Conservation (phyloP, 2,797 vertebrate species). For the Morus bassanus region DNA sequence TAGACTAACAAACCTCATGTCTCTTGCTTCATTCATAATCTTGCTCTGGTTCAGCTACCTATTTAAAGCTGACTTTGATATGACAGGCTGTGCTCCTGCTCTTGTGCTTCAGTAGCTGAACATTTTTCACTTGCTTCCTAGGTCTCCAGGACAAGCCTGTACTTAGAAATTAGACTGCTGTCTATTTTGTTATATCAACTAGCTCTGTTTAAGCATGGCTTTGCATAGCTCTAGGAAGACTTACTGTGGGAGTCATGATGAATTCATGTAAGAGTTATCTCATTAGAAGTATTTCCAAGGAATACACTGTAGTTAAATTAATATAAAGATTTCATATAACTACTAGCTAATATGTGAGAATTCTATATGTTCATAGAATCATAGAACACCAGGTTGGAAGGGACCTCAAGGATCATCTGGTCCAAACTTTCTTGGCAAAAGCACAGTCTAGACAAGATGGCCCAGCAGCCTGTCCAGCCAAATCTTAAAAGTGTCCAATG, state of each 20-base stretch:
- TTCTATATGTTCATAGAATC: background rate
- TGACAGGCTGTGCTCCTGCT: background rate
- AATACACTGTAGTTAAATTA: background rate
- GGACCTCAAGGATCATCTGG: background rate
- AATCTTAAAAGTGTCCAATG: background rate
- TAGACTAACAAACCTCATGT: background rate
- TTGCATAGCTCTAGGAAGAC: background rate
- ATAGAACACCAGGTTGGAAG: background rate
- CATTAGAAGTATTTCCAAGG: background rate
- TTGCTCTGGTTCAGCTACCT: background rate
- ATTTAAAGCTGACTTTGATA: background rate
- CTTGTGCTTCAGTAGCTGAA: background rate
- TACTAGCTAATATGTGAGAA: background rate
- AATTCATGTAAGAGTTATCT: background rate
- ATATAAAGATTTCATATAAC: background rate
- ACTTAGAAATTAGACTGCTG: conserved; percentile 17
- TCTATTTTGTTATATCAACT: background rate
- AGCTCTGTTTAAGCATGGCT: conserved; percentile 36
- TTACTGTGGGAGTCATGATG: background rate
- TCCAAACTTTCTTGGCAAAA: background rate
- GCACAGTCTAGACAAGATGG: background rate
- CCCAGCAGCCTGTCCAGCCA: background rate
- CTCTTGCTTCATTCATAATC: background rate
- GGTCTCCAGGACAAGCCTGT: conserved; percentile 59
- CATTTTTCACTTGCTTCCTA: conserved; percentile 64